Evolutionary conservation across 2,797 vertebrate species (phyloP).

Genomic region (Semotilus atromaculatus): DNA sequence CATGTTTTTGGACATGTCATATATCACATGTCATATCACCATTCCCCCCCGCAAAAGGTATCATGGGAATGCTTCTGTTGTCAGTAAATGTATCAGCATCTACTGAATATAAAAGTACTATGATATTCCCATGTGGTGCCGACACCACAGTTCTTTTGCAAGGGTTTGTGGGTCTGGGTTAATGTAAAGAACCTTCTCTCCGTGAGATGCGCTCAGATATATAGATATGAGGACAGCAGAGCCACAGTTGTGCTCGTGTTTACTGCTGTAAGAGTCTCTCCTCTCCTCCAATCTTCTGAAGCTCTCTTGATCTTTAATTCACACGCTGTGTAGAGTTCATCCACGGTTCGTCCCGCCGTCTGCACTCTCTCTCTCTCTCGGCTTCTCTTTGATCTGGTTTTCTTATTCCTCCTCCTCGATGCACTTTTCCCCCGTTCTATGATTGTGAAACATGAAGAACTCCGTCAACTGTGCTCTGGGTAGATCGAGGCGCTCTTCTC

Average conservation of each 20-base stretch:
- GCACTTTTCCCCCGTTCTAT: background rate
- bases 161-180: background rate
- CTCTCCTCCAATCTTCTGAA: conserved; percentile 56
- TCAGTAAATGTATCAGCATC: background rate
- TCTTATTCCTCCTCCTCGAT: conserved; percentile 14
- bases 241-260: background rate
- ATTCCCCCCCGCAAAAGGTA: too few relatives aligned
- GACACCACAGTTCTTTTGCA: background rate
- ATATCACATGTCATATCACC: too few relatives aligned
- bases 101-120: background rate
- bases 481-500: background rate
- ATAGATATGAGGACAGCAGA: too few relatives aligned
- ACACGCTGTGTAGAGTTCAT: conserved; percentile 67
- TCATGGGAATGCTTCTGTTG: too few relatives aligned
- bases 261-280: background rate
- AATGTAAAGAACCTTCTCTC: background rate
- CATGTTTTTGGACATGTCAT: too few relatives aligned
- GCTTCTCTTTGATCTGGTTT: conserved; percentile 35
- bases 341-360: conserved; percentile 62
- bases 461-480: background rate
- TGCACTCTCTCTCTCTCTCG: background rate
- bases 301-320: conserved; percentile 73
- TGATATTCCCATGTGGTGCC: background rate
- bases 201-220: background rate
- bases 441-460: background rate